Percentiles rank a stretch among this genome's conserved stretches.
These are phyloP conservation scores for Epinephelus lanceolatus DNA, from an alignment of 2,113 vertebrate species.

Conservation along the genomic window DNA sequence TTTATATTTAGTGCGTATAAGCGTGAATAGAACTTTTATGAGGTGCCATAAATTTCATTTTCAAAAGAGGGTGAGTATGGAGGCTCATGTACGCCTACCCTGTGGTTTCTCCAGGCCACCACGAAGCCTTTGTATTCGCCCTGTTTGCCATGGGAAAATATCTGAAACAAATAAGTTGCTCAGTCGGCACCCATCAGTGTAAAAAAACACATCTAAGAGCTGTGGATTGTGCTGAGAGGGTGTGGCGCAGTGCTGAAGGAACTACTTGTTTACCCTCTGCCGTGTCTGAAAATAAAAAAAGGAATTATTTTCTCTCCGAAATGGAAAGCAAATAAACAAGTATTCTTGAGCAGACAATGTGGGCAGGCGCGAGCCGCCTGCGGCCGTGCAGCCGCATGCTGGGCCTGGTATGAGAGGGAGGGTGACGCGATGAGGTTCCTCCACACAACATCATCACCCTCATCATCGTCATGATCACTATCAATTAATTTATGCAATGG, in stretches of 20 bases:
- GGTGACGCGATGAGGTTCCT: slow-evolving; percentile 42
- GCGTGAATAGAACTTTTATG: slow-evolving; percentile 82
- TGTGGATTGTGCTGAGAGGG: slow-evolving; percentile 79
- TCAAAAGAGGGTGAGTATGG: slow-evolving; percentile 76
- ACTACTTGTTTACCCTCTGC: slow-evolving; percentile 78
- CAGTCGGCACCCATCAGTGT: slow-evolving; percentile 75
- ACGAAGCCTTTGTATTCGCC: slow-evolving; percentile 80
- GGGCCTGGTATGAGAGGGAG: slow-evolving; percentile 43
- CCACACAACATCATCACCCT: slow-evolving; percentile 38
- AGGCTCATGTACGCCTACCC: slow-evolving; percentile 76
- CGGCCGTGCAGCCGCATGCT: slow-evolving; percentile 53
- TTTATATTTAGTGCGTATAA: slow-evolving; percentile 81
- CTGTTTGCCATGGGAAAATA: slow-evolving; percentile 86
- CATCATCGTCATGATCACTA: slow-evolving; percentile 26
- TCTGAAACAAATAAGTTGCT: slow-evolving; percentile 85
- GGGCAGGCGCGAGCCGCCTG: slow-evolving; percentile 62
- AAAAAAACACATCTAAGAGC: slow-evolving; percentile 78
- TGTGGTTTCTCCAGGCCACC: slow-evolving; percentile 81
- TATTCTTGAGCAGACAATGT: slow-evolving; percentile 75
- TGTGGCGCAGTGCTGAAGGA: slow-evolving; percentile 69
- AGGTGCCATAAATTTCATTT: slow-evolving; percentile 83
- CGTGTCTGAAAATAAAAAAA: slow-evolving; percentile 74
- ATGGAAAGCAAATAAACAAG: slow-evolving; percentile 80
- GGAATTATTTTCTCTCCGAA: slow-evolving; percentile 75
- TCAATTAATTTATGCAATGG: not conserved